Percentiles rank a stretch among this genome's conserved stretches.
Conservation (phyloP, 2,113 vertebrate genomes). For the Ceuthmochares aereus region DNA sequence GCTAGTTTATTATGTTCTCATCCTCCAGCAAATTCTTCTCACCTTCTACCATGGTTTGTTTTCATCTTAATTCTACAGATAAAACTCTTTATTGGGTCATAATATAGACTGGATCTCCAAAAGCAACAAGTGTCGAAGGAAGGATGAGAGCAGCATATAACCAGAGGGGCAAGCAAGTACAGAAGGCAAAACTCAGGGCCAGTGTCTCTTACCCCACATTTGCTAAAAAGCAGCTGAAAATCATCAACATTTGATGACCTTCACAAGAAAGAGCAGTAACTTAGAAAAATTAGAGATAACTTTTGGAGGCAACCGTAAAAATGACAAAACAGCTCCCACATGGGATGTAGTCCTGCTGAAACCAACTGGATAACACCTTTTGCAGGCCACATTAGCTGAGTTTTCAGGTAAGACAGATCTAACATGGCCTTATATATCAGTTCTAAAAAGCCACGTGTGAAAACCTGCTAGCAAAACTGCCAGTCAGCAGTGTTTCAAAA, state of each 20-base stretch:
- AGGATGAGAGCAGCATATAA: neutral
- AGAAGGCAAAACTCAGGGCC: neutral
- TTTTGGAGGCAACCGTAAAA: neutral
- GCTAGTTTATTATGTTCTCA: conserved; percentile 31
- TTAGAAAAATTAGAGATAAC: neutral
- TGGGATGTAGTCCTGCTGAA: neutral
- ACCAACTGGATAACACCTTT: neutral
- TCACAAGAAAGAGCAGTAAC: neutral
- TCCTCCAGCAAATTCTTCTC: conserved; percentile 3
- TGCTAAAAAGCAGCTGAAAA: neutral
- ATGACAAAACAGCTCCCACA: neutral
- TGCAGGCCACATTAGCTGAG: too few relatives aligned
- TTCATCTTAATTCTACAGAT: conserved; percentile 34
- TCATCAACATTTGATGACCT: neutral
- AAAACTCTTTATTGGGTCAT: conserved; percentile 46
- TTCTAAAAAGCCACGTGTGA: neutral
- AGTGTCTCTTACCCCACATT: neutral
- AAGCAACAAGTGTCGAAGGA: neutral
- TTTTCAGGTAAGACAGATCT: neutral
- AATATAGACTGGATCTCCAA: neutral
- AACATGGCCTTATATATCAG: neutral
- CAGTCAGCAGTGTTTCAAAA: neutral
- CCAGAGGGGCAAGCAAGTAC: neutral
- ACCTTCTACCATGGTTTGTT: conserved; percentile 11
- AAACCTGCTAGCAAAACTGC: neutral